Conservation (phyloP, 2,888 invertebrate species). For the Pandemis cinnamomeana region DNA sequence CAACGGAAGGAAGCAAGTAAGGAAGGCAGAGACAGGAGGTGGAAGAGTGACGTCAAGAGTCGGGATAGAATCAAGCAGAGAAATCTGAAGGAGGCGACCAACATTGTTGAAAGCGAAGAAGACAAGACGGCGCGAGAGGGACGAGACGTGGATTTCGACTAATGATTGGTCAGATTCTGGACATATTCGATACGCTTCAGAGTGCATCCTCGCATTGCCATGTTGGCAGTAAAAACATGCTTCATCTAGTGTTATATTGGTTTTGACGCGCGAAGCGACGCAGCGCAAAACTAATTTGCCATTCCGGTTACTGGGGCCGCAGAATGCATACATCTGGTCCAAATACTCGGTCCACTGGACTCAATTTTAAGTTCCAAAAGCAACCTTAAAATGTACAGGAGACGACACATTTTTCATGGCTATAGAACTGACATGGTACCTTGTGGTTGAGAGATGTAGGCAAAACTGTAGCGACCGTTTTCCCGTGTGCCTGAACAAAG, state of each 20-base stretch:
- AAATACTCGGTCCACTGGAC: not conserved
- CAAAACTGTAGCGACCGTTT: not conserved
- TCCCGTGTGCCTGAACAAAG: not conserved
- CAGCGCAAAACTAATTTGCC: conserved; percentile 20
- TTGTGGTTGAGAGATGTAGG: not conserved
- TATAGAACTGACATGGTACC: not conserved
- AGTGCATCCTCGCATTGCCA: not conserved
- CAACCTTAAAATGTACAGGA: not conserved
- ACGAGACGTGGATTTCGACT: too few relatives aligned
- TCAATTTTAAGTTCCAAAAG: not conserved
- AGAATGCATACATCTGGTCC: conserved; percentile 8
- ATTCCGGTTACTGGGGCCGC: conserved; percentile 8
- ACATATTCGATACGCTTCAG: too few relatives aligned
- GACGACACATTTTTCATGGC: not conserved
- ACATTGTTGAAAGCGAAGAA: too few relatives aligned
- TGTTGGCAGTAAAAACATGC: not conserved
- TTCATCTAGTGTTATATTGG: not conserved
- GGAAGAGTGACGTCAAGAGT: too few relatives aligned
- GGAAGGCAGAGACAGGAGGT: too few relatives aligned
- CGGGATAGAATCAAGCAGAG: too few relatives aligned
- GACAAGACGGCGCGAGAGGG: too few relatives aligned
- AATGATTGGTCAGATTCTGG: too few relatives aligned
- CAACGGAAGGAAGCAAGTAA: too few relatives aligned
- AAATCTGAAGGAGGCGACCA: too few relatives aligned
- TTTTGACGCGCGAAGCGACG: conserved; percentile 2